Evolutionary conservation across 2,797 vertebrate species (phyloP), one percentile per base, ranked within the genome.

Genomic region (Thaleichthys pacificus): DNA sequence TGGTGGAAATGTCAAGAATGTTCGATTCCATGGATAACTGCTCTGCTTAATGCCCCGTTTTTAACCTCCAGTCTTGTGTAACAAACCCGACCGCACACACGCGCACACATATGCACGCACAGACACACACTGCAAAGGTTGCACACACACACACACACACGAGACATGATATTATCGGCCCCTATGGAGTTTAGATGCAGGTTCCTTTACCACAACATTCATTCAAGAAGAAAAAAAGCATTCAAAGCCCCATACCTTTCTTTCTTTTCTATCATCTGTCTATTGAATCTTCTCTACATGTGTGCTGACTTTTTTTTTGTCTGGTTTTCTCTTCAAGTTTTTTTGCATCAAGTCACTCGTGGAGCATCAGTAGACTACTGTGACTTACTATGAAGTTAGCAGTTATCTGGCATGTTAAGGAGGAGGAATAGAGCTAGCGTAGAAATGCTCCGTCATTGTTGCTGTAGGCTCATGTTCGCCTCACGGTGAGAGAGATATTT

Each of bases 21-120:
- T 35, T 66, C 80, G 70, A 80, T 80, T 70, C 30, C 15, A 73
- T 49, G 68, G 81, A 87, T 87, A 86, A 85, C 83, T n/a, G 60
- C 70, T 60, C 57, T 66, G 47, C 26, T 71, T 82, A 79, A 82
- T 81, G 87, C 80, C 64, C 86, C 76, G 73, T 82, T 85, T 81
- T 87, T 74, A 78, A 77, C 76, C 62, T n/a, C 73, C 73, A 74
- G 70, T 76, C 74, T 66, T 79, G 80, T 75, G 78, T 81, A 78
- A 22, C 67, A 21, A 21, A 22, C 65, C 21, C 14, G 11, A 24
- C 22, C 22, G 28, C 65, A 28, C 38, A n/a, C 65, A 51, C 14
- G 8, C 8, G 28, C 69, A 51, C 57, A 49, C 58, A 49, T 12
- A 1, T 3, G 19, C 11, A 24, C 17, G 42, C 12, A 38, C 14